These are phyloP conservation scores for Synanthedon formicaeformis DNA, from an alignment of 2,888 invertebrate species.

Conservation along the genomic window DNA sequence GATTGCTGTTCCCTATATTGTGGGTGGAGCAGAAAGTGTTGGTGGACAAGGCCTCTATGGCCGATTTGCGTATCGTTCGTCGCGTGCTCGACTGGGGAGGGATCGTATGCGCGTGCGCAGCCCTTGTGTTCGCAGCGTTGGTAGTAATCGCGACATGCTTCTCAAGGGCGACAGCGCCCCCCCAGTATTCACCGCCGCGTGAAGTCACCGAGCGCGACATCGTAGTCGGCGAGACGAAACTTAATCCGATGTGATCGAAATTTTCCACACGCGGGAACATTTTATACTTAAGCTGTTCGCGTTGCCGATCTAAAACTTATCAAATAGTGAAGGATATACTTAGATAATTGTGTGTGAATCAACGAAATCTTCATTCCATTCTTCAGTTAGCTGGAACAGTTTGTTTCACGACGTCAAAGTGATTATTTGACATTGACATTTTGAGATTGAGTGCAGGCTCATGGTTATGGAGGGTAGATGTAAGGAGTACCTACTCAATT, in stretches of 20 bases:
- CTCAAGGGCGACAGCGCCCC: constrained; percentile 11
- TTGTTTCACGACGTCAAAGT: no score
- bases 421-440: no score
- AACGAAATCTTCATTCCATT: no score
- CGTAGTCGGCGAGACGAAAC: constrained; percentile 38
- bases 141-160: constrained; percentile 51
- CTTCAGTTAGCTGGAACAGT: no score
- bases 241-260: constrained; percentile 34
- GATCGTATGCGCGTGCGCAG: constrained; percentile 37
- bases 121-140: constrained; percentile 65
- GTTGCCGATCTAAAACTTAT: no score
- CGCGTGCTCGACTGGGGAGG: constrained; percentile 50
- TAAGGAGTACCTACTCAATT: no score
- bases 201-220: constrained; percentile 25
- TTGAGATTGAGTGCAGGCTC: no score
- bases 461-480: no score
- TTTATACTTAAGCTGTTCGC: no score
- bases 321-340: no score
- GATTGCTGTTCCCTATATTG: constrained; percentile 78
- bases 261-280: no score
- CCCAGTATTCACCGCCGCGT: constrained; percentile 24
- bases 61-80: constrained; percentile 57
- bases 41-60: constrained; percentile 68
- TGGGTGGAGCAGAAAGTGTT: constrained; percentile 82
- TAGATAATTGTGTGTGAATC: no score